Conservation (phyloP, 2,888 invertebrate genomes). For the Mesorhabditis sp. region DNA sequence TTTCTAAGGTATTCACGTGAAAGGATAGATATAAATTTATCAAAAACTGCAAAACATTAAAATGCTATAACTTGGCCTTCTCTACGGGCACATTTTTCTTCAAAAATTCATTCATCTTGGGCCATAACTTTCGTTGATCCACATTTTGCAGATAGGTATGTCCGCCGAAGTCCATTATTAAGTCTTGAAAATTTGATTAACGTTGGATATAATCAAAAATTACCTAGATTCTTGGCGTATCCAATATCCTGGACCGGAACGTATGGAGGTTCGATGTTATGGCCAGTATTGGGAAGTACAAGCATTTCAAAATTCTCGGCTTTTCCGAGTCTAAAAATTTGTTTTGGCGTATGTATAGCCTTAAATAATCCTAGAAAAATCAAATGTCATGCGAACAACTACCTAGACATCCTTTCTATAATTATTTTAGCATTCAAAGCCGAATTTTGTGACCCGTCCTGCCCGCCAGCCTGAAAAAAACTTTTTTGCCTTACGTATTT, state of each 20-base stretch:
- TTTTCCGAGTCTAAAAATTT: neutral
- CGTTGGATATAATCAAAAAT: neutral
- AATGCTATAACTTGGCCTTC: too few relatives aligned
- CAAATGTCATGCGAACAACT: neutral
- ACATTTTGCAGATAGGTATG: conserved; percentile 6
- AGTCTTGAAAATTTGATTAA: neutral
- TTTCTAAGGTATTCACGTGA: too few relatives aligned
- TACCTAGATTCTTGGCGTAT: conserved; percentile 2
- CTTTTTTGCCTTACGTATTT: neutral
- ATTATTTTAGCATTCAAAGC: neutral
- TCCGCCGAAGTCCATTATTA: neutral
- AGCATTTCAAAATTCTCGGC: neutral
- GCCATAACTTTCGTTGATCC: conserved; percentile 5
- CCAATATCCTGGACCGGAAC: neutral
- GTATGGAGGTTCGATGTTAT: neutral
- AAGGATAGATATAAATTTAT: too few relatives aligned
- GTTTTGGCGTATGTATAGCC: too few relatives aligned
- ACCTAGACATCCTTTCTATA: neutral
- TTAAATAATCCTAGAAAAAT: neutral
- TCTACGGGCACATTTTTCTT: neutral
- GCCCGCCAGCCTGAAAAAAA: neutral
- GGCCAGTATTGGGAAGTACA: neutral
- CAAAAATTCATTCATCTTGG: neutral
- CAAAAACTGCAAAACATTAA: too few relatives aligned
- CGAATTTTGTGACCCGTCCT: neutral